phyloP scores from a whole-genome alignment of 2,113 vertebrate genomes.

The Sorex araneus region DNA sequence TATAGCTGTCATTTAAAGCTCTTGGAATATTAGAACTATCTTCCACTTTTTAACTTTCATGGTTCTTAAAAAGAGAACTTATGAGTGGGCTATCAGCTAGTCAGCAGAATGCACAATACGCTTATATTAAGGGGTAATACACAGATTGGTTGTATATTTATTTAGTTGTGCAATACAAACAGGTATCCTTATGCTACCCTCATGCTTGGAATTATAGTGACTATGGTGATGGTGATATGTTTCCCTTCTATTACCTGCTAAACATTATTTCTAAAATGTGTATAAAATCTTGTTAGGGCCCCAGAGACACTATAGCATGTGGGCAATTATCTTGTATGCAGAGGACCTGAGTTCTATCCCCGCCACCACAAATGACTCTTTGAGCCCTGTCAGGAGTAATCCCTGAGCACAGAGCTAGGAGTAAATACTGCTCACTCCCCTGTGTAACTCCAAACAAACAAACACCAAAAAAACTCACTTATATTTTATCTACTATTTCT shows the following conservation, averaged over 20 bases:
- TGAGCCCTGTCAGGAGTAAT: no score
- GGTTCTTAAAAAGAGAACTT: neutral
- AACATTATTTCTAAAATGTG: neutral
- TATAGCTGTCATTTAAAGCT: neutral
- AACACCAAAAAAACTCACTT: neutral
- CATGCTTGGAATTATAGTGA: neutral
- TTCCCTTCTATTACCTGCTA: constrained; percentile 12
- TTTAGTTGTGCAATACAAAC: neutral
- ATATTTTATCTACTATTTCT: constrained; percentile 2
- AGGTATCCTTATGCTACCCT: neutral
- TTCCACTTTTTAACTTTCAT: constrained; percentile 24
- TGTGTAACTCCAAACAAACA: no score
- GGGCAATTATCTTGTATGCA: no score
- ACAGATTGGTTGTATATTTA: neutral
- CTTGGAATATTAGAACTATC: neutral
- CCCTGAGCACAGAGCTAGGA: no score
- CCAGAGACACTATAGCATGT: no score
- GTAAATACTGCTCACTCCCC: no score
- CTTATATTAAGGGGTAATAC: neutral
- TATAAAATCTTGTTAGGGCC: neutral
- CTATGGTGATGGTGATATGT: neutral
- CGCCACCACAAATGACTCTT: no score
- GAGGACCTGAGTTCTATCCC: no score
- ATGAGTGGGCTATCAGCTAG: neutral
- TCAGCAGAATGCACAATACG: neutral